Percentiles rank a stretch among this genome's conserved stretches.
These are phyloP conservation scores for Rhynchonycteris naso DNA, from an alignment of 2,797 vertebrate species.

Conservation along the genomic window DNA sequence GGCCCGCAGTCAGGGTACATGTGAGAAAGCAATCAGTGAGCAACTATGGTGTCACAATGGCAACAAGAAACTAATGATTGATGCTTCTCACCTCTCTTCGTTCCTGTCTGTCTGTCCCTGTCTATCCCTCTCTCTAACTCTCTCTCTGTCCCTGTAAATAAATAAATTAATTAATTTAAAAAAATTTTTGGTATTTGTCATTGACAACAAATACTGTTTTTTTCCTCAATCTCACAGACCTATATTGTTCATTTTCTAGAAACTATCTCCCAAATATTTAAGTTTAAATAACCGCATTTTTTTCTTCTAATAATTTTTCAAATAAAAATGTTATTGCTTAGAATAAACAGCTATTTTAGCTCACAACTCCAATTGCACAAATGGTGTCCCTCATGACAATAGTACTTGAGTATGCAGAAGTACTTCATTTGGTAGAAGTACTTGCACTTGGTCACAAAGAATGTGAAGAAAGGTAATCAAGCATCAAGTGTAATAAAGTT, in stretches of 20 bases:
- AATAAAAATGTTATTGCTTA: background rate
- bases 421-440: background rate
- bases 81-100: no score
- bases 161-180: no score
- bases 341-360: background rate
- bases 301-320: background rate
- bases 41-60: no score
- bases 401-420: background rate
- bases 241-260: background rate
- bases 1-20: no score
- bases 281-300: background rate
- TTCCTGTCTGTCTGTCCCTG: no score
- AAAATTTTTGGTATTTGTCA: background rate
- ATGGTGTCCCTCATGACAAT: background rate
- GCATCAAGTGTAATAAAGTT: background rate
- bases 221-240: constrained; percentile 22
- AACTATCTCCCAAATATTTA: background rate
- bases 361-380: background rate
- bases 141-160: no score
- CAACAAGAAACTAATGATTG: no score
- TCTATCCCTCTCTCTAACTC: no score
- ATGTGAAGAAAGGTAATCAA: background rate
- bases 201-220: background rate
- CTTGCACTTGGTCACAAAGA: background rate
- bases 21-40: no score